phyloP scores from a whole-genome alignment of 2,797 vertebrate species.

The Pantherophis alleghaniensis region DNA sequence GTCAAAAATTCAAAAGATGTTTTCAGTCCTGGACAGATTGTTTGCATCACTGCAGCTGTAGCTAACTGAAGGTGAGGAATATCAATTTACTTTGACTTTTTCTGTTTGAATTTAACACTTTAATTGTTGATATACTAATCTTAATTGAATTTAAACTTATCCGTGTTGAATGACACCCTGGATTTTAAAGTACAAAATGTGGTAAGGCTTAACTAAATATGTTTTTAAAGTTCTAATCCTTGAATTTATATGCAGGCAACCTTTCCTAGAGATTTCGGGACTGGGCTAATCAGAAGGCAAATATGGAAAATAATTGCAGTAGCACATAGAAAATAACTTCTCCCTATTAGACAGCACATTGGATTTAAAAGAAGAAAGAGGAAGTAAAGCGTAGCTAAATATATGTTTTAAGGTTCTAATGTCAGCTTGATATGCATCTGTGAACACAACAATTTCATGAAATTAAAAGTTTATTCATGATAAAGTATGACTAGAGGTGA shows the following conservation, averaged over 20 bases:
- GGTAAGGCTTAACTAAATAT: background rate
- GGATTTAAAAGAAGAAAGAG: conserved; percentile 6
- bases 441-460: background rate
- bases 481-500: background rate
- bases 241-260: conserved; percentile 6
- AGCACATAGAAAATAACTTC: background rate
- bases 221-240: background rate
- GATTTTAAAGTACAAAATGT: background rate
- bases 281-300: background rate
- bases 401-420: conserved; percentile 4
- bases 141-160: conserved; percentile 6
- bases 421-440: background rate
- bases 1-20: background rate
- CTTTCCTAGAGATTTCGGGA: background rate
- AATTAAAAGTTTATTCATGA: conserved; percentile 9
- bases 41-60: background rate
- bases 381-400: background rate
- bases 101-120: background rate
- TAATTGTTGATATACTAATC: background rate
- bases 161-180: background rate
- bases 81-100: background rate
- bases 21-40: background rate
- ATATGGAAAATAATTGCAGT: background rate
- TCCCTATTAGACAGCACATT: background rate
- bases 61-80: background rate